Percentiles rank a stretch among this genome's conserved stretches.
Conservation (phyloP, 2,797 vertebrate genomes). For the Synanceia verrucosa region DNA sequence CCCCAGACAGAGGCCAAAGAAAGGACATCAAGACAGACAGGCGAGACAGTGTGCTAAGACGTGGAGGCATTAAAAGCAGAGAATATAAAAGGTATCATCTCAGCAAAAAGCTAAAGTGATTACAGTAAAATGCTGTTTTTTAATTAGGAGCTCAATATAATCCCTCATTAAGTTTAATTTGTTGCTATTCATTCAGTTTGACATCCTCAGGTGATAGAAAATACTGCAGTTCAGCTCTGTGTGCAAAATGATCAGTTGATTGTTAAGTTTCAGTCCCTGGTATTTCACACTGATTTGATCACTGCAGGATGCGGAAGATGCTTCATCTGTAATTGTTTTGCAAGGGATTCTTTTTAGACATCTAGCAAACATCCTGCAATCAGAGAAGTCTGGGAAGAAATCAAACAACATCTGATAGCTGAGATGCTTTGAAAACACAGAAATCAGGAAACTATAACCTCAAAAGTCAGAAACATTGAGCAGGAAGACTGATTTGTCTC, state of each 20-base stretch:
- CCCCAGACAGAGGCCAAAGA: constrained; percentile 7
- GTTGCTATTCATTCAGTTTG: constrained; percentile 14
- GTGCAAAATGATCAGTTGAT: constrained; percentile 13
- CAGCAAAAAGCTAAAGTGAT: not conserved
- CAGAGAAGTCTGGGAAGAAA: constrained; percentile 29
- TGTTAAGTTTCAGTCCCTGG: constrained; percentile 10
- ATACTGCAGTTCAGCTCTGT: constrained; percentile 9
- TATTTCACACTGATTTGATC: constrained; percentile 36
- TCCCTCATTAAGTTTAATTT: constrained; percentile 22
- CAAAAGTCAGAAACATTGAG: not conserved
- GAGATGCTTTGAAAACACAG: constrained; percentile 7
- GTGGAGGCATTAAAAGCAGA: not conserved
- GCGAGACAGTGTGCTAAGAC: not conserved
- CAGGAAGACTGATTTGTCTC: not conserved
- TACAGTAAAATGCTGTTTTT: constrained; percentile 1
- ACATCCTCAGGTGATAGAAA: constrained; percentile 8
- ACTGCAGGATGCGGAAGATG: constrained; percentile 11
- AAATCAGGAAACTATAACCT: constrained; percentile 6
- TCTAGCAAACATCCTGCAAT: constrained; percentile 25
- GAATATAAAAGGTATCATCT: not conserved
- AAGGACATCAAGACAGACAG: constrained; percentile 3
- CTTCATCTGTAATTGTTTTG: constrained; percentile 34
- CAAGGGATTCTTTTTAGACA: constrained; percentile 14
- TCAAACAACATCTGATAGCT: constrained; percentile 3
- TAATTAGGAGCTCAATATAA: constrained; percentile 15